Evolutionary conservation across 2,888 invertebrate genomes (phyloP).

Genomic region (Nycteola revayana): DNA sequence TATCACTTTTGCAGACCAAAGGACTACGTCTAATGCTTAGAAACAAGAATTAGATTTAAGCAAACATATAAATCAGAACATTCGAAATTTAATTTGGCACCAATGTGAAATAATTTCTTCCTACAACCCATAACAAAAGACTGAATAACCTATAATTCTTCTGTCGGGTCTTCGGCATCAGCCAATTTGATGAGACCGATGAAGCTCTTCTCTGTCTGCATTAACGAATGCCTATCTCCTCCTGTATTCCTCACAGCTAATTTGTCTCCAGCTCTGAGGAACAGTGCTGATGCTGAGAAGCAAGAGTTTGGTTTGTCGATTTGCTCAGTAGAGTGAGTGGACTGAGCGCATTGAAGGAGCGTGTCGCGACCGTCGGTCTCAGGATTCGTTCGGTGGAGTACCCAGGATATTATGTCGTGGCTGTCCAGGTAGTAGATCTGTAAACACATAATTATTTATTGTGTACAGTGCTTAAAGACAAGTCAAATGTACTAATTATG

Average conservation of each 20-base stretch:
- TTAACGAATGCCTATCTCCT: conserved; percentile 85
- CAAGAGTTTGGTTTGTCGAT: conserved; percentile 87
- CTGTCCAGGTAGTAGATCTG: conserved; percentile 90
- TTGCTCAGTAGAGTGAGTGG: conserved; percentile 79
- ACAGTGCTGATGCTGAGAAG: conserved; percentile 86
- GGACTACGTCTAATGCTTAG: too few relatives aligned
- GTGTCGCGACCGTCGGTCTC: conserved; percentile 80
- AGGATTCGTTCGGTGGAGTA: conserved; percentile 83
- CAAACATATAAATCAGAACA: too few relatives aligned
- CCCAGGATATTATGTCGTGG: conserved; percentile 89
- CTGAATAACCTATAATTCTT: conserved; percentile 58
- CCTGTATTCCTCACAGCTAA: conserved; percentile 87
- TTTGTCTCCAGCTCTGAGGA: conserved; percentile 84
- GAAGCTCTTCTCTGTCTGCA: conserved; percentile 90
- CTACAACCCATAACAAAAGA: too few relatives aligned
- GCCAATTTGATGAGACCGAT: conserved; percentile 91
- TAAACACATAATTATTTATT: too few relatives aligned
- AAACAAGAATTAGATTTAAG: too few relatives aligned
- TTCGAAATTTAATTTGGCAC: too few relatives aligned
- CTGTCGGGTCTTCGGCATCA: conserved; percentile 70
- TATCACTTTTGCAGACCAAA: too few relatives aligned
- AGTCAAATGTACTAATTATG: too few relatives aligned
- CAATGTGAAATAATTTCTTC: too few relatives aligned
- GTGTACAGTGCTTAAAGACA: too few relatives aligned
- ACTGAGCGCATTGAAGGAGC: conserved; percentile 88